These are phyloP conservation scores for Eudyptes chrysolophus DNA, from an alignment of 2,113 vertebrate genomes.

Conservation along the genomic window DNA sequence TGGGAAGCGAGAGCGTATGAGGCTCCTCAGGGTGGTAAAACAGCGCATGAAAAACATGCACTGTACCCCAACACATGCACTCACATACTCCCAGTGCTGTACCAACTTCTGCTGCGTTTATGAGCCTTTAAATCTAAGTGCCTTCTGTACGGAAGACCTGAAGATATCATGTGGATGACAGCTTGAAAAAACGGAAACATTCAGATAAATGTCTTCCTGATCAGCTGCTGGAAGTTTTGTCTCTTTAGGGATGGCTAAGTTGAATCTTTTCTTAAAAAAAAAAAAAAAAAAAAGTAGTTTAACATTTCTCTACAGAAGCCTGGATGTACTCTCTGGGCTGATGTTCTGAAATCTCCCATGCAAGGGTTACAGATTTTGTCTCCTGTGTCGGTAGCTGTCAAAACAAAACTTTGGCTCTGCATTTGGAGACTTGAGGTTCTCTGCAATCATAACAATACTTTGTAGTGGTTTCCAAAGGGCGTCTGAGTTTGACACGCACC, in stretches of 20 bases:
- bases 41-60: background rate
- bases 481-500: background rate
- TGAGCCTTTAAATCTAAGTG: background rate
- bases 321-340: background rate
- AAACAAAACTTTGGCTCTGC: background rate
- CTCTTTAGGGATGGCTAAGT: background rate
- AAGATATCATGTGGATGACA: background rate
- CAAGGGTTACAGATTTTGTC: background rate
- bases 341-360: background rate
- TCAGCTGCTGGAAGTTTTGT: background rate
- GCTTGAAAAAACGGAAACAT: background rate
- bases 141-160: background rate
- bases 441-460: background rate
- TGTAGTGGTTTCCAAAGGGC: background rate
- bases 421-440: background rate
- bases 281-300: background rate
- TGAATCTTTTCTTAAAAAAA: background rate
- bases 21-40: background rate
- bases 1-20: background rate
- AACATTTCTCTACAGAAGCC: background rate
- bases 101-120: background rate
- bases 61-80: background rate
- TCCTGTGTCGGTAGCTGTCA: background rate
- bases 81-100: background rate
- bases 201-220: background rate